phyloP scores from a whole-genome alignment of 1,140 invertebrate species.

The Cherax destructor region DNA sequence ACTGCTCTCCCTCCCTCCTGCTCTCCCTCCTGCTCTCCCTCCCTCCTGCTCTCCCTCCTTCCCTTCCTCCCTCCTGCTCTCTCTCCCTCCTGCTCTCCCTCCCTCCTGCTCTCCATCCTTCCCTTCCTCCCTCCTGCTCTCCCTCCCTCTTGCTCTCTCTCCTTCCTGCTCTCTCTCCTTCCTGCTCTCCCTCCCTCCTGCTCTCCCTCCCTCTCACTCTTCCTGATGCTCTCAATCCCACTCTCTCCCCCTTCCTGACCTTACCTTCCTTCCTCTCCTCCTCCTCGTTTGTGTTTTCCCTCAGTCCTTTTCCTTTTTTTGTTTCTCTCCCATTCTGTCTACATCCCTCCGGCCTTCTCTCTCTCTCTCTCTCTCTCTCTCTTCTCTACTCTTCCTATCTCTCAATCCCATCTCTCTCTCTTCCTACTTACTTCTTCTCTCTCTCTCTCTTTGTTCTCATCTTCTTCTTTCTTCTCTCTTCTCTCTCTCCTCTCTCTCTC shows the following conservation, averaged over 20 bases:
- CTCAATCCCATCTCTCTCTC: too few relatives aligned
- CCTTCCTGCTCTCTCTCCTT: background rate
- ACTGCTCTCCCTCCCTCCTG: too few relatives aligned
- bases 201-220: background rate
- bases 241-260: background rate
- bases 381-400: too few relatives aligned
- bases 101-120: background rate
- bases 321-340: background rate
- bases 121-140: too few relatives aligned
- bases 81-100: background rate
- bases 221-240: background rate
- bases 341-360: background rate
- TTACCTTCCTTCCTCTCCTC: background rate
- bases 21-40: too few relatives aligned
- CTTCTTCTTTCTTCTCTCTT: too few relatives aligned
- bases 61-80: background rate
- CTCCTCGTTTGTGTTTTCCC: too few relatives aligned
- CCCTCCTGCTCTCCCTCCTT: too few relatives aligned
- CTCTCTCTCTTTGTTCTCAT: too few relatives aligned
- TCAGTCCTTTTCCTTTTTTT: background rate
- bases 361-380: background rate
- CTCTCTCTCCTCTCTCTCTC: background rate
- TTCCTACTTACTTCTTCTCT: too few relatives aligned
- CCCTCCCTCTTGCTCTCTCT: background rate
- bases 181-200: background rate